Conservation (phyloP, 2,888 invertebrate species). For the Pandemis corylana region DNA sequence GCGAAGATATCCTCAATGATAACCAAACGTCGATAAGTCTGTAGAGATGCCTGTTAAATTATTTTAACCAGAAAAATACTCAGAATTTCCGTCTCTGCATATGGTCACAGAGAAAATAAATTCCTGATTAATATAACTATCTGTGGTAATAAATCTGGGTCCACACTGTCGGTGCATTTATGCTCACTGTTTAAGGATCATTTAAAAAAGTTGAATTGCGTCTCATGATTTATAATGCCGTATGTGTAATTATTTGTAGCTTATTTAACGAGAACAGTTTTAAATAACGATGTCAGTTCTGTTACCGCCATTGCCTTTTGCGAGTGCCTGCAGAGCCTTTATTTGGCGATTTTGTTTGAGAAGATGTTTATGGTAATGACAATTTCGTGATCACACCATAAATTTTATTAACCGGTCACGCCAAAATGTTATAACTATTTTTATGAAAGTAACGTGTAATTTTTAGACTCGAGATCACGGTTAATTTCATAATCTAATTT, state of each 20-base stretch:
- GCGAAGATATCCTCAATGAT: not conserved
- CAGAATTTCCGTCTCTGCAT: slow-evolving; percentile 31
- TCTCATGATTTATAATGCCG: slow-evolving; percentile 31
- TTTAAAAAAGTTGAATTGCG: slow-evolving; percentile 23
- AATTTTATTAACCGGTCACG: not conserved
- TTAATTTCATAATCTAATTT: not conserved
- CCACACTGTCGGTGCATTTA: slow-evolving; percentile 19
- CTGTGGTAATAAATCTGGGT: slow-evolving; percentile 43
- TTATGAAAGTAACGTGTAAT: not conserved
- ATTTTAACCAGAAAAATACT: not conserved
- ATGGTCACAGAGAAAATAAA: slow-evolving; percentile 47
- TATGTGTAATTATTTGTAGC: slow-evolving; percentile 17
- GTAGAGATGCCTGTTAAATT: not conserved
- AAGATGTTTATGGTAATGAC: not conserved
- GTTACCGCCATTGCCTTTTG: not conserved
- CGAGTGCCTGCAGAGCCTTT: not conserved
- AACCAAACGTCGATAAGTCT: not conserved
- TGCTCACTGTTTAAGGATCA: slow-evolving; percentile 13
- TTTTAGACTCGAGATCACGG: not conserved
- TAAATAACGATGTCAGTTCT: not conserved
- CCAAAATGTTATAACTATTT: not conserved
- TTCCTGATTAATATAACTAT: slow-evolving; percentile 52
- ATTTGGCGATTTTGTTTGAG: not conserved
- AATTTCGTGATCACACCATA: not conserved
- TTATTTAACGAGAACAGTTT: not conserved